Evolutionary conservation across 2,113 vertebrate species (phyloP), one percentile per base, ranked within the genome.

Genomic region (Chrysemys picta): DNA sequence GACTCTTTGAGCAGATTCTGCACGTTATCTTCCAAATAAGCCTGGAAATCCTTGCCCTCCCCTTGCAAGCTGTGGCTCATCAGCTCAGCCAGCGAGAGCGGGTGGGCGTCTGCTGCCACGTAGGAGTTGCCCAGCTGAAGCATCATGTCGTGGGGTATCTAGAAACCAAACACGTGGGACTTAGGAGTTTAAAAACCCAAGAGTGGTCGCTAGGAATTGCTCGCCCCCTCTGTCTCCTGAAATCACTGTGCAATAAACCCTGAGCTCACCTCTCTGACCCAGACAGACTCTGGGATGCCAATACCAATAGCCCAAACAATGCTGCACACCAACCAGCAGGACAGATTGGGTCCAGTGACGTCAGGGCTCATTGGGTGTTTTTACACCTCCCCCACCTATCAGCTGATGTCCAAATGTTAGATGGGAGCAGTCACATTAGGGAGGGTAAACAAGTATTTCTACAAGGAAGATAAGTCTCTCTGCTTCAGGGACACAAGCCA

Each of bases 61-160:
- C 98, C 93, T 10, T 96, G 10, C 98, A 82, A 94, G 31, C 17
- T 49, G 10, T n/a, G 84, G 62, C 93, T 79, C 52, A 96, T 84
- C 1, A 99, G 85, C 50, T 98, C 98, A 12, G 98, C 93, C 91
- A 99, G 96, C 4, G 98, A 53, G 53, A 98, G 96, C 22, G 98
- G 97, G 92, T 98, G 98, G 62, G 98, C 84, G 0, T 99, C 98
- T 10, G 98, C 98, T 0, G 98, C 97, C 24, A 98, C 93, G 10
- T 99, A 99, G 2, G 99, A 99, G 82, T 96, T 98, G 83, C 98
- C 98, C 47, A 99, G 97, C 95, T 99, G 99, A 4, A 99, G 96
- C 96, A 99, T 98, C 98, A 99, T 98, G 79, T 99, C 99, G 0
- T 99, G 99, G 54, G 99, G 98, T 13, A 99, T 98, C 99, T 99